Conservation (phyloP, 1,140 invertebrate species). For the Temnothorax curvispinosus region DNA sequence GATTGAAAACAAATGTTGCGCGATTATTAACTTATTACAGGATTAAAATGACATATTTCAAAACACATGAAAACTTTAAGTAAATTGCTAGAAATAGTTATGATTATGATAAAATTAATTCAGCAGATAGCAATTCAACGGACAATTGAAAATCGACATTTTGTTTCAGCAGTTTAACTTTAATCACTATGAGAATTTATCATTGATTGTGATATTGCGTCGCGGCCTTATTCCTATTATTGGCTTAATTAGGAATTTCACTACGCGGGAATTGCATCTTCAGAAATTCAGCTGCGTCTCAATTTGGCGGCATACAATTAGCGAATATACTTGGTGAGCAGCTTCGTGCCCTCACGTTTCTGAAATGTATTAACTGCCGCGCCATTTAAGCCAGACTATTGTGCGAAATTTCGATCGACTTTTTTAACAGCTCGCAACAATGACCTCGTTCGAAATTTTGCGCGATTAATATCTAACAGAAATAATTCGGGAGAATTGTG, state of each 20-base stretch:
- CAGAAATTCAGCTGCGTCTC: slow-evolving; percentile 40
- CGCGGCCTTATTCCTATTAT: neutral
- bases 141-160: neutral
- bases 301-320: slow-evolving; percentile 42
- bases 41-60: neutral
- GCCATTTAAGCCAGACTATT: neutral
- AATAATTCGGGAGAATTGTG: slow-evolving; percentile 3
- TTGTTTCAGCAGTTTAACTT: neutral
- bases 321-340: slow-evolving; percentile 20
- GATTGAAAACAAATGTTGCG: neutral
- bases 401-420: neutral
- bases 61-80: slow-evolving; percentile 2
- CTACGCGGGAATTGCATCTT: slow-evolving; percentile 36
- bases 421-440: neutral
- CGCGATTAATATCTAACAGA: slow-evolving; percentile 5
- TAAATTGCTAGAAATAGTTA: neutral
- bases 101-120: neutral
- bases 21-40: neutral
- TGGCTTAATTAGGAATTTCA: slow-evolving; percentile 53
- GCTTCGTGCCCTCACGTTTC: slow-evolving; percentile 20
- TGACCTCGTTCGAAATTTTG: neutral
- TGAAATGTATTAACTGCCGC: slow-evolving; percentile 10
- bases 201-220: neutral
- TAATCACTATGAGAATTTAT: slow-evolving; percentile 46
- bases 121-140: neutral